phyloP scores from a whole-genome alignment of 2,113 vertebrate species.

The Calypte anna region DNA sequence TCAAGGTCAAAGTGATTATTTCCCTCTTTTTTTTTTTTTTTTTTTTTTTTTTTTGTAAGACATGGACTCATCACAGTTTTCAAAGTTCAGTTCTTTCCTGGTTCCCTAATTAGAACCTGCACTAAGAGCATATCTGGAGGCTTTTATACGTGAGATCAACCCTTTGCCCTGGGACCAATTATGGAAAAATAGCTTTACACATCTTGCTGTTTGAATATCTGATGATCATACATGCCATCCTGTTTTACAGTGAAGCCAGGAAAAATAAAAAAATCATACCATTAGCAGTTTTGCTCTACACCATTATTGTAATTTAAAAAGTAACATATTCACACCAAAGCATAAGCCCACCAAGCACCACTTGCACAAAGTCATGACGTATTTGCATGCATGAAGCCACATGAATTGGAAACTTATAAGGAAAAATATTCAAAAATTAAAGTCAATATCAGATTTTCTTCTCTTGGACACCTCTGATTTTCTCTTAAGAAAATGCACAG shows the following conservation, averaged over 20 bases:
- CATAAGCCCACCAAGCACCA: not conserved
- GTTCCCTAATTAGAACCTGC: conserved; percentile 78
- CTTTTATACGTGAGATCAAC: conserved; percentile 73
- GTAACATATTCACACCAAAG: not conserved
- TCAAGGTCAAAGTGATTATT: conserved; percentile 85
- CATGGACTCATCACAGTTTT: conserved; percentile 73
- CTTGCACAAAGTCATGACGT: not conserved
- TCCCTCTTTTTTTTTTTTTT: conserved; percentile 66
- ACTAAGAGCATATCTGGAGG: conserved; percentile 68
- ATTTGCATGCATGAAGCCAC: not conserved
- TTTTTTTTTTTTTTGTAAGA: conserved; percentile 41
- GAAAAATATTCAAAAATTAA: not conserved
- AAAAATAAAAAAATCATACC: conserved; percentile 62
- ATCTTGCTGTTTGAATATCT: conserved; percentile 70
- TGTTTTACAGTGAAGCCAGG: conserved; percentile 64
- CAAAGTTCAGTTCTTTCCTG: conserved; percentile 75
- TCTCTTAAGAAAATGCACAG: not conserved
- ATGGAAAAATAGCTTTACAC: conserved; percentile 74
- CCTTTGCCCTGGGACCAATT: conserved; percentile 80
- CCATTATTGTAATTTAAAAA: conserved; percentile 17
- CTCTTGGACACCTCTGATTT: not conserved
- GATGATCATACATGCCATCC: conserved; percentile 65
- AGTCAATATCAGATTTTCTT: not conserved
- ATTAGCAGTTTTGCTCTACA: conserved; percentile 47
- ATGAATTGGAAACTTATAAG: not conserved